These are phyloP conservation scores for Pollenia griseotomentosa DNA, from an alignment of 2,888 invertebrate genomes.

Conservation along the genomic window DNA sequence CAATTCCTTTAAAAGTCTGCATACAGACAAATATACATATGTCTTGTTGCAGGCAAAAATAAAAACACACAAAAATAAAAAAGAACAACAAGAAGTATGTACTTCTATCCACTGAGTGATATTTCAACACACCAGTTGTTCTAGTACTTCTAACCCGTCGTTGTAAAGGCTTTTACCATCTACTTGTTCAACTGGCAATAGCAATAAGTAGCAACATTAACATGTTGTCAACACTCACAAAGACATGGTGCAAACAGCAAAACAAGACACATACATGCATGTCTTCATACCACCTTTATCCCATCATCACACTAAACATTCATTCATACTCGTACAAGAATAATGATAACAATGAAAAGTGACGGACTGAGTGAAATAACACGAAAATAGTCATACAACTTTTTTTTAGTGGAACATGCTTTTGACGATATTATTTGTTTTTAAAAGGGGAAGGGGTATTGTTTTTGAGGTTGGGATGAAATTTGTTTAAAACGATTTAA, in stretches of 20 bases:
- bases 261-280: constrained; percentile 20
- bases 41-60: constrained; percentile 19
- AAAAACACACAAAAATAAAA: background rate
- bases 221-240: constrained; percentile 62
- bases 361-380: constrained; percentile 56
- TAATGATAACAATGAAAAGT: constrained; percentile 65
- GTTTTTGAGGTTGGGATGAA: background rate
- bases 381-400: constrained; percentile 28
- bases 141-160: constrained; percentile 29
- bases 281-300: constrained; percentile 5
- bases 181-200: constrained; percentile 36
- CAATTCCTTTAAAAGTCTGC: background rate
- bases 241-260: constrained; percentile 51
- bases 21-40: background rate
- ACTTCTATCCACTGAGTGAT: background rate
- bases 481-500: background rate
- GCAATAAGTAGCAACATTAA: constrained; percentile 57
- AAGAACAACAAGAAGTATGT: constrained; percentile 11
- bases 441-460: background rate
- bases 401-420: constrained; percentile 17
- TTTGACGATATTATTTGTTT: background rate
- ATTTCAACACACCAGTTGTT: constrained; percentile 39
- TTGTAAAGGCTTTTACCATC: constrained; percentile 25
- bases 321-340: background rate
- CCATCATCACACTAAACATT: background rate